Conservation (phyloP, 2,113 vertebrate species). For the Sardina pilchardus region DNA sequence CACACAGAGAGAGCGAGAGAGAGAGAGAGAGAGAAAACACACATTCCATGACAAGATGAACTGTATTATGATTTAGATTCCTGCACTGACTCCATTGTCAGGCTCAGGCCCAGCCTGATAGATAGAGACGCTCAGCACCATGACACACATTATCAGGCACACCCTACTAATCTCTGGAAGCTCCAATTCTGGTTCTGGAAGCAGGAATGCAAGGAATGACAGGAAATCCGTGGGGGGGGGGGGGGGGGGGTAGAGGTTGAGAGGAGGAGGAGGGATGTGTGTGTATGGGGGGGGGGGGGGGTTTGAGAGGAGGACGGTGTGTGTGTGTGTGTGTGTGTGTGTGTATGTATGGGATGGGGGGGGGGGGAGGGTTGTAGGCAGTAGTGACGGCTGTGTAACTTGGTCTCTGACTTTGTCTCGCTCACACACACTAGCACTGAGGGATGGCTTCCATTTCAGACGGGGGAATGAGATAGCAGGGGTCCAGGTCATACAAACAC, state of each 20-base stretch:
- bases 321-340: too few relatives aligned
- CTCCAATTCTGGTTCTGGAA: conserved; percentile 38
- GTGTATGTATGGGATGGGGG: conserved; percentile 22
- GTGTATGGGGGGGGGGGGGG: too few relatives aligned
- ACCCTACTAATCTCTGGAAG: conserved; percentile 23
- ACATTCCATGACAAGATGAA: background rate
- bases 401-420: background rate
- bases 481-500: background rate
- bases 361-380: background rate
- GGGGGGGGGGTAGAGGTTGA: conserved; percentile 1
- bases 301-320: conserved; percentile 2
- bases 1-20: background rate
- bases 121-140: background rate
- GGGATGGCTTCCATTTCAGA: background rate
- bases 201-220: conserved; percentile 65
- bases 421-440: background rate
- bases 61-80: background rate
- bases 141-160: conserved; percentile 16
- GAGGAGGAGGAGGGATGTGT: conserved; percentile 10
- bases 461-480: conserved; percentile 17
- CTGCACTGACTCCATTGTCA: background rate
- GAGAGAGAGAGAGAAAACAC: too few relatives aligned
- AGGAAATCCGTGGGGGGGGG: conserved; percentile 51
- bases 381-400: background rate
- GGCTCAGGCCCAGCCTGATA: background rate